Conservation (phyloP, 2,113 vertebrate genomes). For the Vulpes lagopus region DNA sequence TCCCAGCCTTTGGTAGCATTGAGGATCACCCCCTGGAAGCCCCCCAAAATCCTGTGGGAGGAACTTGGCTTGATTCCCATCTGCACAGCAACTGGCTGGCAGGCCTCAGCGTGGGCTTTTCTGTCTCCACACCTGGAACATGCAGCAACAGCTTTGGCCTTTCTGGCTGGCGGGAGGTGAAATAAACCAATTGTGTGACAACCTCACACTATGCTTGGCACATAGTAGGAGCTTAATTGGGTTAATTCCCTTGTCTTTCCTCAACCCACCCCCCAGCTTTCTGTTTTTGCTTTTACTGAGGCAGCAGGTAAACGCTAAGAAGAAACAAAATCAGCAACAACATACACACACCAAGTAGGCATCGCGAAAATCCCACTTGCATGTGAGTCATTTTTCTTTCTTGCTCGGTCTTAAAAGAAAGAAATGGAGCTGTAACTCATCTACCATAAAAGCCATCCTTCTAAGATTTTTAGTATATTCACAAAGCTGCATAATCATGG, state of each 20-base stretch:
- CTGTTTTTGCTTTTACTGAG: not conserved
- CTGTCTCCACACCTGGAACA: rapidly evolving
- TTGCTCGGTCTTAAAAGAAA: not conserved
- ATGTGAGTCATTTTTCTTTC: not conserved
- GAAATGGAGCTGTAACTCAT: not conserved
- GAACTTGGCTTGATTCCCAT: not conserved
- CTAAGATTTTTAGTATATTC: not conserved
- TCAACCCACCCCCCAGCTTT: not conserved
- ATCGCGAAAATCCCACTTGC: not conserved
- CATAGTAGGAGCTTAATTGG: not conserved
- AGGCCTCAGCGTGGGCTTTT: not conserved
- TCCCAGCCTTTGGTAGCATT: not conserved
- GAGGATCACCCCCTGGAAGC: not conserved
- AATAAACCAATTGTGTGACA: too few relatives aligned
- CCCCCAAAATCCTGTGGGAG: not conserved
- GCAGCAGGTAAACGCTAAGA: not conserved
- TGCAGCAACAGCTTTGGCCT: not conserved
- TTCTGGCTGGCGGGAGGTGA: not conserved
- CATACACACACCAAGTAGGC: not conserved
- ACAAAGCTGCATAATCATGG: not conserved
- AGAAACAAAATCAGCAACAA: not conserved
- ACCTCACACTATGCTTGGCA: not conserved
- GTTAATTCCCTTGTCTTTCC: not conserved
- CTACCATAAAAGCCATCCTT: not conserved
- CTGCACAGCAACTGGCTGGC: not conserved